Percentiles rank a stretch among this genome's conserved stretches.
phyloP scores from a whole-genome alignment of 2,888 invertebrate genomes.

The Drosophila recens region DNA sequence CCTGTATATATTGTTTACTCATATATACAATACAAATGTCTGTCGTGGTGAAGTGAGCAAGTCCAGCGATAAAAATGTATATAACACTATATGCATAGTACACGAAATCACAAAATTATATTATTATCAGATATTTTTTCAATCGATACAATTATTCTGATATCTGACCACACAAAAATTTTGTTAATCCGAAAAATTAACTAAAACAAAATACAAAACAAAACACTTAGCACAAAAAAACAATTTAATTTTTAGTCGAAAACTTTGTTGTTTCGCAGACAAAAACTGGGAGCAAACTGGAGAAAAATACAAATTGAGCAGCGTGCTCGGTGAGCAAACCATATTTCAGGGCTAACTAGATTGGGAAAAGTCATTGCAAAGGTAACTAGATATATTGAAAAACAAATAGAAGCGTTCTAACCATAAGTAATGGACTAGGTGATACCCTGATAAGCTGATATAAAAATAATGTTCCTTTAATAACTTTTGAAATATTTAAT shows the following conservation, averaged over 20 bases:
- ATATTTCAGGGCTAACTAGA: constrained; percentile 12
- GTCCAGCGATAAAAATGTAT: neutral
- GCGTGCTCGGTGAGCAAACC: neutral
- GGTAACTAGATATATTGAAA: neutral
- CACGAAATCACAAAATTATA: neutral
- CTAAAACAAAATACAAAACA: neutral
- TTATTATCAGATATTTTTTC: neutral
- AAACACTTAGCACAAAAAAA: neutral
- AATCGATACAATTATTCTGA: neutral
- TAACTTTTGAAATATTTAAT: too few relatives aligned
- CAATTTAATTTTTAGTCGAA: constrained; percentile 22
- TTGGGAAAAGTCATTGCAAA: neutral
- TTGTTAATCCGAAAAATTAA: neutral
- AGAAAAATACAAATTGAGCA: neutral
- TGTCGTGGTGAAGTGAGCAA: neutral
- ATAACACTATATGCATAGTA: neutral
- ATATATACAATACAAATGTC: too few relatives aligned
- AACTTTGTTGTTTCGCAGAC: constrained; percentile 16
- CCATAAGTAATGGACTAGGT: too few relatives aligned
- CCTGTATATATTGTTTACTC: neutral
- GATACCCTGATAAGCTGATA: too few relatives aligned
- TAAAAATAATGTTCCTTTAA: too few relatives aligned
- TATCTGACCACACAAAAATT: constrained; percentile 1
- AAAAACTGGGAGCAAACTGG: constrained; percentile 27
- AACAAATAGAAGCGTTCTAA: neutral